Percentiles rank a stretch among this genome's conserved stretches.
Evolutionary conservation across 2,888 invertebrate species (phyloP).

Genomic region (Lycocerus yunnanus): DNA sequence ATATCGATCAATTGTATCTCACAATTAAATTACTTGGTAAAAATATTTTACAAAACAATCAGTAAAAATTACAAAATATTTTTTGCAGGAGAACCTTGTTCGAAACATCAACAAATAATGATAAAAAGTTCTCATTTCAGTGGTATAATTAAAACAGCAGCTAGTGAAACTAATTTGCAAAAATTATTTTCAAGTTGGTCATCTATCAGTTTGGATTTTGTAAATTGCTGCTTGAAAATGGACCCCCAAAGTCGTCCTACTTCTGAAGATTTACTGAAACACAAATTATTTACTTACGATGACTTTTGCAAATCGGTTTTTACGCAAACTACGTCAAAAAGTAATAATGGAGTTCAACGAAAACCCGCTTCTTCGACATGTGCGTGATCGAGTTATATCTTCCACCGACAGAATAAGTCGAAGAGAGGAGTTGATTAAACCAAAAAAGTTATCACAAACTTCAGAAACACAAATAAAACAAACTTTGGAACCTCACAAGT

Average conservation of each 20-base stretch:
- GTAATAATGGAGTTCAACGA: conserved; percentile 66
- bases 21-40: conserved; percentile 79
- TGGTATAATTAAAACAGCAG: conserved; percentile 50
- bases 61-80: neutral
- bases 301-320: conserved; percentile 68
- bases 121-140: conserved; percentile 56
- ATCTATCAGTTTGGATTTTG: conserved; percentile 54
- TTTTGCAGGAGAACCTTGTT: conserved; percentile 55
- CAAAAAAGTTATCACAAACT: conserved; percentile 29
- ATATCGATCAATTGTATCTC: conserved; percentile 84
- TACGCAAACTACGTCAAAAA: conserved; percentile 67
- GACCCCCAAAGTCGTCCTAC: conserved; percentile 69
- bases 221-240: conserved; percentile 61
- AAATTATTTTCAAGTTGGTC: conserved; percentile 56
- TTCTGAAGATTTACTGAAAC: conserved; percentile 67
- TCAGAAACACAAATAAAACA: conserved; percentile 23
- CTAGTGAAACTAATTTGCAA: conserved; percentile 43
- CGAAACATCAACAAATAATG: conserved; percentile 56
- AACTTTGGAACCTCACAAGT: conserved; percentile 41
- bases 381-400: conserved; percentile 50
- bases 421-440: conserved; percentile 40
- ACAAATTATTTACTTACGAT: conserved; percentile 69
- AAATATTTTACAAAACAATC: neutral
- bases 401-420: conserved; percentile 46
- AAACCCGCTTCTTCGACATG: conserved; percentile 58